Conservation (phyloP, 2,888 invertebrate species). For the Dexiosoma caninum region DNA sequence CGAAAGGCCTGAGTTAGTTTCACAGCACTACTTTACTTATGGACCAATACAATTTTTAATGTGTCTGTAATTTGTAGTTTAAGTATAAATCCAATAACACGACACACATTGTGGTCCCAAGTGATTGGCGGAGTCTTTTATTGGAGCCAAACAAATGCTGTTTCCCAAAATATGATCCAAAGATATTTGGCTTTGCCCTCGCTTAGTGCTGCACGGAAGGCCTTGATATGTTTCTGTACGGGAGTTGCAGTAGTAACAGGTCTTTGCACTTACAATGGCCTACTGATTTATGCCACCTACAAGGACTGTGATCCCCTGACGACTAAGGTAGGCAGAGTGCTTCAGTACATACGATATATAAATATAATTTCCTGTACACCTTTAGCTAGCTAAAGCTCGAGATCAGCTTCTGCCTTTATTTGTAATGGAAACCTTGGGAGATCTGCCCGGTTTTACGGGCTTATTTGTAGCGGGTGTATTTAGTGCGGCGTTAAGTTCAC, state of each 20-base stretch:
- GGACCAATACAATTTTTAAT: neutral
- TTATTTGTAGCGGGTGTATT: conserved; percentile 93
- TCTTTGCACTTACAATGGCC: conserved; percentile 81
- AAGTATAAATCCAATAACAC: conserved; percentile 86
- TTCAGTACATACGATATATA: no score
- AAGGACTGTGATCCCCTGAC: conserved; percentile 83
- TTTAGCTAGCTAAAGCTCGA: conserved; percentile 83
- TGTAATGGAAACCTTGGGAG: conserved; percentile 89
- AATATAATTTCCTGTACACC: neutral
- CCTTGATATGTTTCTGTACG: conserved; percentile 80
- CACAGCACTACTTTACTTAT: neutral
- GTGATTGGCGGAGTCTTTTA: conserved; percentile 87
- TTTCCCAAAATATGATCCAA: conserved; percentile 93
- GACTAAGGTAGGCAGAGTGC: conserved; percentile 78
- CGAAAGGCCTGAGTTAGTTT: conserved; percentile 84
- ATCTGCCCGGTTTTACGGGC: conserved; percentile 89
- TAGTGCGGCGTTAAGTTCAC: conserved; percentile 90
- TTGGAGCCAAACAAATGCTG: conserved; percentile 87
- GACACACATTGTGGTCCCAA: conserved; percentile 90
- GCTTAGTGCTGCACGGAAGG: conserved; percentile 80
- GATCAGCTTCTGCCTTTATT: conserved; percentile 90
- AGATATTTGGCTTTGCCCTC: conserved; percentile 88
- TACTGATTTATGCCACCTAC: conserved; percentile 83
- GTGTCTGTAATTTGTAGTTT: conserved; percentile 80
- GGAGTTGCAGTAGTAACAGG: conserved; percentile 79